Conservation (phyloP, 2,888 invertebrate genomes). For the Muschampia plurimacula region DNA sequence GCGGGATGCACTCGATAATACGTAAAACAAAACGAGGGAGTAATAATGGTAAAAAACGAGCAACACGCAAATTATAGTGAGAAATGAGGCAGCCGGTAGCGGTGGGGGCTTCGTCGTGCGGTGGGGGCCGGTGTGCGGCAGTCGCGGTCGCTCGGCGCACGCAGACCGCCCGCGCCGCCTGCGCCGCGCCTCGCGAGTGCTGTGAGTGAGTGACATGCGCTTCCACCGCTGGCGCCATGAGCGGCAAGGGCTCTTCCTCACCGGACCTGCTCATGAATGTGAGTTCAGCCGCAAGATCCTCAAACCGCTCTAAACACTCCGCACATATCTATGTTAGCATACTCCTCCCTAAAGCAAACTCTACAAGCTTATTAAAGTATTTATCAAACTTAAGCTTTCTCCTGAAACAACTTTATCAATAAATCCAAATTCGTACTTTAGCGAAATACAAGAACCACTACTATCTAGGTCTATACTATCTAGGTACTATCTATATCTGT, state of each 20-base stretch:
- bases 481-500: too few species aligned
- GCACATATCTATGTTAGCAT: neutral
- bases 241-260: constrained; percentile 81
- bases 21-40: constrained; percentile 86
- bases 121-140: constrained; percentile 76
- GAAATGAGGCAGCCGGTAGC: constrained; percentile 86
- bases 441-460: neutral
- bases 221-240: constrained; percentile 71
- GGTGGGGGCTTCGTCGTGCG: constrained; percentile 76
- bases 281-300: constrained; percentile 62
- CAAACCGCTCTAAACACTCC: constrained; percentile 41
- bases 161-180: constrained; percentile 74
- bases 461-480: too few species aligned
- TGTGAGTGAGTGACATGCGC: constrained; percentile 80
- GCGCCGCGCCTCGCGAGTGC: constrained; percentile 76
- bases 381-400: too few species aligned
- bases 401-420: too few species aligned
- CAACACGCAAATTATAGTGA: constrained; percentile 86
- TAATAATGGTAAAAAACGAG: constrained; percentile 86
- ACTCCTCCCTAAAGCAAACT: neutral
- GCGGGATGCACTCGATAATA: constrained; percentile 86
- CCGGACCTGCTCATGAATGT: constrained; percentile 86
- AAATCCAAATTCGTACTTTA: too few species aligned
- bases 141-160: constrained; percentile 77
- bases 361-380: neutral